Conservation (phyloP, 2,888 invertebrate species). For the Geotrupes spiniger region DNA sequence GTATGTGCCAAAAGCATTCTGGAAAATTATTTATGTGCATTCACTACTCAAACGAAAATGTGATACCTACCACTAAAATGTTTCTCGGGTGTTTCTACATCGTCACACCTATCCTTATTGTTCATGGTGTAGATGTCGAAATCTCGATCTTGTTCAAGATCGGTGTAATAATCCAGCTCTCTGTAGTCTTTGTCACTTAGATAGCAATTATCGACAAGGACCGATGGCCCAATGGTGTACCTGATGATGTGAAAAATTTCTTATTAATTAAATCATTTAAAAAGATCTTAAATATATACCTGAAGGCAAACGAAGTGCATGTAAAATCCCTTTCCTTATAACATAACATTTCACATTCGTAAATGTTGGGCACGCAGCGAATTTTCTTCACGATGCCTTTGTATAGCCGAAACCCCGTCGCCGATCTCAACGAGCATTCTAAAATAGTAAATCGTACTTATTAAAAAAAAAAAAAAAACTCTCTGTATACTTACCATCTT, state of each 20-base stretch:
- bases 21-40: constrained; percentile 21
- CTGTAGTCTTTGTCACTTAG: constrained; percentile 69
- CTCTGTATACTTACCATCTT: constrained; percentile 39
- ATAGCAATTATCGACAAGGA: constrained; percentile 72
- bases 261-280: not conserved
- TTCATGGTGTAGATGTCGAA: constrained; percentile 79
- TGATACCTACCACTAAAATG: constrained; percentile 48
- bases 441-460: constrained; percentile 22
- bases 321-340: constrained; percentile 66
- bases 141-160: constrained; percentile 69
- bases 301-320: constrained; percentile 75
- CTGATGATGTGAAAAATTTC: too few species aligned
- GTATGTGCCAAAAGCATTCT: constrained; percentile 84
- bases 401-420: constrained; percentile 72
- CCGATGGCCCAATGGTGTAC: constrained; percentile 52
- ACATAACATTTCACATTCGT: constrained; percentile 76
- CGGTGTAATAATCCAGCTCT: constrained; percentile 69
- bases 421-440: constrained; percentile 75
- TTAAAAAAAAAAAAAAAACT: too few species aligned
- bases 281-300: constrained; percentile 50
- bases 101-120: constrained; percentile 54
- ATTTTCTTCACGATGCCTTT: constrained; percentile 66
- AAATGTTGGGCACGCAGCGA: constrained; percentile 63
- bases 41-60: not conserved
- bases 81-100: constrained; percentile 46